Evolutionary conservation across 2,888 invertebrate genomes (phyloP).

Genomic region (Meandrusa payeni): DNA sequence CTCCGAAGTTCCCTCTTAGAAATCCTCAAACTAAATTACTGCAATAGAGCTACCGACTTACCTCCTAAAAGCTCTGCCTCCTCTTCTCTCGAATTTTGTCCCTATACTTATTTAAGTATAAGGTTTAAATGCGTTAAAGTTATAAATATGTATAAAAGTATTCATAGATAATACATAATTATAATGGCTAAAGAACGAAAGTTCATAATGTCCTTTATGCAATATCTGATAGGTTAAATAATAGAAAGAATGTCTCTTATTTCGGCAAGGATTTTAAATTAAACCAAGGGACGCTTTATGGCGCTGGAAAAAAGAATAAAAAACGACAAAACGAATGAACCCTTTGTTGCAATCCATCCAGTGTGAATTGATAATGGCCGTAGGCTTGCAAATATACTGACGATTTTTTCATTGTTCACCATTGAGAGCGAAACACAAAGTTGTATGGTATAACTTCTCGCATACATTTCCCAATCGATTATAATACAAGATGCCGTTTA

Average conservation of each 20-base stretch:
- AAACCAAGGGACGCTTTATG: constrained; percentile 52
- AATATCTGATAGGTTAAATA: constrained; percentile 7
- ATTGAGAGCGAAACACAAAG: constrained; percentile 33
- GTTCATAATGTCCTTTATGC: too few species aligned
- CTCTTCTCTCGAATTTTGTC: too few species aligned
- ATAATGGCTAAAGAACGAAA: too few species aligned
- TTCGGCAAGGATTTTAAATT: constrained; percentile 25
- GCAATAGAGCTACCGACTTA: too few species aligned
- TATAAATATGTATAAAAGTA: too few species aligned
- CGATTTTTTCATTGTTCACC: constrained; percentile 39
- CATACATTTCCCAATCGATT: constrained; percentile 11
- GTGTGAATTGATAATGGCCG: constrained; percentile 69
- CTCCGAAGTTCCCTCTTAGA: too few species aligned
- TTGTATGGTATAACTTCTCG: constrained; percentile 2
- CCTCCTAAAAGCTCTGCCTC: too few species aligned
- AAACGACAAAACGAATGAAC: constrained; percentile 51
- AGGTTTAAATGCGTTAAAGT: too few species aligned
- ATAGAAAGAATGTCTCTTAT: constrained; percentile 5
- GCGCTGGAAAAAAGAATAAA: constrained; percentile 46
- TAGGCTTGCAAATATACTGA: constrained; percentile 29
- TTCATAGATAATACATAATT: too few species aligned
- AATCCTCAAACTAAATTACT: too few species aligned
- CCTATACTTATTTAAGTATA: too few species aligned
- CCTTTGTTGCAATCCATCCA: constrained; percentile 64
- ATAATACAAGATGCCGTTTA: constrained; percentile 35